phyloP scores from a whole-genome alignment of 2,113 vertebrate genomes.

The Fregata magnificens region DNA sequence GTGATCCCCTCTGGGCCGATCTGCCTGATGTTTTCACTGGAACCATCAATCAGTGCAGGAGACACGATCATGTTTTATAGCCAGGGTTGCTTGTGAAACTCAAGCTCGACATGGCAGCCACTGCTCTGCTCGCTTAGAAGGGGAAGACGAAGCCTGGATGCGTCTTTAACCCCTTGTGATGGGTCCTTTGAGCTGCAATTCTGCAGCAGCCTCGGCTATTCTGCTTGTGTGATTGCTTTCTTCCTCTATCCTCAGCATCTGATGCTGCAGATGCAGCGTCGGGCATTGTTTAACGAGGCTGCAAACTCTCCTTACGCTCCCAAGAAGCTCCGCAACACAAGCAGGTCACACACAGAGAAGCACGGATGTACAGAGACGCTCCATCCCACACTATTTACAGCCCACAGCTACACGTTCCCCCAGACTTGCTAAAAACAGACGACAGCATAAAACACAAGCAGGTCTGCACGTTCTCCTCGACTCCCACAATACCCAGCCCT shows the following conservation, averaged over 20 bases:
- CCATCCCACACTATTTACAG: background rate
- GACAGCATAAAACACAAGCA: fast-evolving
- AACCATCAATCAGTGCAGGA: constrained; percentile 62
- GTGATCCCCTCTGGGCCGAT: constrained; percentile 7
- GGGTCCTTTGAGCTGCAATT: background rate
- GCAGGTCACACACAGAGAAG: fast-evolving
- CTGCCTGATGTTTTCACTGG: background rate
- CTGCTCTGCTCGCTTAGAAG: background rate
- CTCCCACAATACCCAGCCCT: background rate
- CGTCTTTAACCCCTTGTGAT: constrained; percentile 43
- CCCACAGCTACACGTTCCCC: background rate
- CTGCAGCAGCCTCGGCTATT: background rate
- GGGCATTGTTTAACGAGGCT: fast-evolving
- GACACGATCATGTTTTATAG: constrained; percentile 67
- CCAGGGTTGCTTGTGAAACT: constrained; percentile 49
- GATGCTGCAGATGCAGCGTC: background rate
- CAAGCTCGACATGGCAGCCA: constrained; percentile 6
- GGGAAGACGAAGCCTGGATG: background rate
- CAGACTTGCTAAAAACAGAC: no score
- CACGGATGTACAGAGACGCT: background rate
- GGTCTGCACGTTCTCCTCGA: fast-evolving
- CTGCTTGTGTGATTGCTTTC: fast-evolving
- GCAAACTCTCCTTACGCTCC: background rate
- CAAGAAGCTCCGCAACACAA: background rate
- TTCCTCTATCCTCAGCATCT: background rate